Conservation (phyloP, 2,113 vertebrate genomes). For the Trogon surrucura region DNA sequence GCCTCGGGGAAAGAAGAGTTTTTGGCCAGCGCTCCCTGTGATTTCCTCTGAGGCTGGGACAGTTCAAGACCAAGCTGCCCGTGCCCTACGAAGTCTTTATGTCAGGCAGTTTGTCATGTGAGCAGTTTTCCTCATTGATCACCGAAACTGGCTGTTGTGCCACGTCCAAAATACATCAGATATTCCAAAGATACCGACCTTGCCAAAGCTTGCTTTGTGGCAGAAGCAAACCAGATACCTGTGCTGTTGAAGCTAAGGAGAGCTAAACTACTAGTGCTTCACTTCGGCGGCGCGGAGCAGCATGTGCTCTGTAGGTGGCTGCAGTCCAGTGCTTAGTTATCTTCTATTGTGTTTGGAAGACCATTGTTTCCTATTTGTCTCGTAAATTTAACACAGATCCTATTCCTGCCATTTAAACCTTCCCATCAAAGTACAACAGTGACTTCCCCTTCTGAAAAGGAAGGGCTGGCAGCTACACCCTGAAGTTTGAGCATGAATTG, state of each 20-base stretch:
- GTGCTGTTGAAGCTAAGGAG: not conserved
- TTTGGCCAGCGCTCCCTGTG: not conserved
- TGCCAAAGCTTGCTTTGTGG: not conserved
- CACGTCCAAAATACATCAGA: accelerated
- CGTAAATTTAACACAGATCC: conserved; percentile 61
- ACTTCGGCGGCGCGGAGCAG: not conserved
- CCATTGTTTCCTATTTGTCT: conserved; percentile 71
- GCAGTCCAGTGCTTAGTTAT: conserved; percentile 52
- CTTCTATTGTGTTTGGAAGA: conserved; percentile 68
- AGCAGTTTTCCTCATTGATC: not conserved
- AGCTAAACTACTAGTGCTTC: not conserved
- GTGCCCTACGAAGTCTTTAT: not conserved
- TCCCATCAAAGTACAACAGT: conserved; percentile 54
- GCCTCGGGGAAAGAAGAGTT: not conserved
- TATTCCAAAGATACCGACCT: not conserved
- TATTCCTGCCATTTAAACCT: conserved; percentile 63
- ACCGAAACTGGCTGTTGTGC: not conserved
- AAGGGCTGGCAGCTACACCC: conserved; percentile 70
- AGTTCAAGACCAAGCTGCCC: not conserved
- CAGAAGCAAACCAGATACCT: not conserved
- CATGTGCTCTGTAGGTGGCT: conserved; percentile 25
- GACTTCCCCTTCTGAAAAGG: conserved; percentile 67
- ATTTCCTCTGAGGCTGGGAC: not conserved
- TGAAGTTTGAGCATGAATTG: conserved; percentile 52
- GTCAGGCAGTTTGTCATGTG: not conserved